Conservation (phyloP, 2,113 vertebrate genomes). For the Megaceryle maxima region DNA sequence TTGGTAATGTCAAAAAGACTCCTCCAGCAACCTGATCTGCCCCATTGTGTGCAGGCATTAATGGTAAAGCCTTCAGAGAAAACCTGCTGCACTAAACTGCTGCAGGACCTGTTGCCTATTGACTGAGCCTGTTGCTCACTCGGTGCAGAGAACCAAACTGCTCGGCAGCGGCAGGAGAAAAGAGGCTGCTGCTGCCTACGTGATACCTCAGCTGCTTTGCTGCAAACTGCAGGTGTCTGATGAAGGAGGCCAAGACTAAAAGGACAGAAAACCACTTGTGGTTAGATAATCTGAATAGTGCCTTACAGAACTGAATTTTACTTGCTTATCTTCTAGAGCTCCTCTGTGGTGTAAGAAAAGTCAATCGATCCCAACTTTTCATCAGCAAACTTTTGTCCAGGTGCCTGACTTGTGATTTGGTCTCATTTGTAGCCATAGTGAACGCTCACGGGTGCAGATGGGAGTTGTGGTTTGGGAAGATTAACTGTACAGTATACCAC, state of each 20-base stretch:
- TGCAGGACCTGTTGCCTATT: fast-evolving
- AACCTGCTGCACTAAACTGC: not conserved
- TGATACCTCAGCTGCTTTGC: not conserved
- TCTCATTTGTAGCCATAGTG: not conserved
- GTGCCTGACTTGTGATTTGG: not conserved
- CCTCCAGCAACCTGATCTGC: not conserved
- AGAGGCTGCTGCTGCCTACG: not conserved
- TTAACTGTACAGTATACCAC: not conserved
- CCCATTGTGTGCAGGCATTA: not conserved
- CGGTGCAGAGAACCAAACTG: not conserved
- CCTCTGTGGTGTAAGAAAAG: not conserved
- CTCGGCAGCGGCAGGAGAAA: not conserved
- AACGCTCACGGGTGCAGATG: not conserved
- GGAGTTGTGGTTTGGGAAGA: not conserved
- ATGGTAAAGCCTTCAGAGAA: not conserved
- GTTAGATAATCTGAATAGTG: not conserved
- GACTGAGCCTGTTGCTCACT: not conserved
- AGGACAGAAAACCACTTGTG: not conserved
- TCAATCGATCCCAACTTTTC: not conserved
- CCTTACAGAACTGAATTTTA: not conserved
- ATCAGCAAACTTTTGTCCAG: not conserved
- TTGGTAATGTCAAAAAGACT: not conserved
- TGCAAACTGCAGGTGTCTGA: not conserved
- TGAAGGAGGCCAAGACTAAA: not conserved
- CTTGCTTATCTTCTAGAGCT: not conserved